Evolutionary conservation across 1,140 invertebrate genomes (phyloP).

Genomic region (Dinothrombium tinctorium): DNA sequence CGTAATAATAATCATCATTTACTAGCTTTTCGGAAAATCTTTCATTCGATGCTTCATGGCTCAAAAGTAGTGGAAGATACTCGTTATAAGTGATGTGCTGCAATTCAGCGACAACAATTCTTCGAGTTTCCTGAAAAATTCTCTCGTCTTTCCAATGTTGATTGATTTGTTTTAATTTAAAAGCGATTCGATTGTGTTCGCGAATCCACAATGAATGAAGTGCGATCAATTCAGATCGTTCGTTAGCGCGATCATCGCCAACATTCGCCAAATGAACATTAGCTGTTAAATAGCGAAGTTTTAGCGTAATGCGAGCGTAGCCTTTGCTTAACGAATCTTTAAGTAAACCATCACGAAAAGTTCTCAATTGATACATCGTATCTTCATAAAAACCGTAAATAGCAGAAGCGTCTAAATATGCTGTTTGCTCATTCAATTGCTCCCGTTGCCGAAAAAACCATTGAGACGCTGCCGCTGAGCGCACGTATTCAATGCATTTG

Average conservation of each 20-base stretch:
- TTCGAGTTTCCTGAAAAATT: constrained; percentile 38
- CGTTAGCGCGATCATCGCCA: constrained; percentile 38
- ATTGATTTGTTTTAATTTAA: constrained; percentile 29
- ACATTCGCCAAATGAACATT: constrained; percentile 71
- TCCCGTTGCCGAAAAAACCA: constrained; percentile 22
- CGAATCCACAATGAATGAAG: constrained; percentile 67
- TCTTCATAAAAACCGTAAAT: constrained; percentile 46
- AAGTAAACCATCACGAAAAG: constrained; percentile 26
- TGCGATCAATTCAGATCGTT: constrained; percentile 53
- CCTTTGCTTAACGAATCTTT: constrained; percentile 11
- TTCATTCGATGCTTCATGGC: constrained; percentile 5
- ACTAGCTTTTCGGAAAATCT: neutral
- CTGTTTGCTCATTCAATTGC: constrained; percentile 47
- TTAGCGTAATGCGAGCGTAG: neutral
- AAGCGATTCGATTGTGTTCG: constrained; percentile 67
- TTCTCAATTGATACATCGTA: constrained; percentile 26
- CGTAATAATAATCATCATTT: neutral
- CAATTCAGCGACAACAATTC: constrained; percentile 23
- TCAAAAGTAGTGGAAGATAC: constrained; percentile 17
- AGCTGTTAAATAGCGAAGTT: constrained; percentile 61
- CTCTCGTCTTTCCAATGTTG: constrained; percentile 35
- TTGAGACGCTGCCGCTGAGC: constrained; percentile 13
- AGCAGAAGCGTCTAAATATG: constrained; percentile 43
- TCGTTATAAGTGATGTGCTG: constrained; percentile 20
- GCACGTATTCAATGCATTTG: constrained; percentile 20